Evolutionary conservation across 2,888 invertebrate genomes (phyloP), one percentile per base, ranked within the genome.

Genomic region (Apotomis betuletana): DNA sequence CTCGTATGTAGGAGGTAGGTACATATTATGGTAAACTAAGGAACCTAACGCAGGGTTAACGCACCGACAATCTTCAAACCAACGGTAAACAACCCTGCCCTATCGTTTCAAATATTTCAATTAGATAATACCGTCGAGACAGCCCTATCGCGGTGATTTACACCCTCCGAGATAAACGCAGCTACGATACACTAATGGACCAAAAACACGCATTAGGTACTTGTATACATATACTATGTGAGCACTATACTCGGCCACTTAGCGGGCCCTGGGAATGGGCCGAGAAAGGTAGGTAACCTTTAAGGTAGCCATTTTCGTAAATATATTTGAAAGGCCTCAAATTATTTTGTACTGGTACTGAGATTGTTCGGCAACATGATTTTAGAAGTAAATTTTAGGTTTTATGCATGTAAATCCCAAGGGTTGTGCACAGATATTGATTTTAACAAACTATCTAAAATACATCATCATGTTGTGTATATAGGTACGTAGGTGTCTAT

Each of bases 101-200:
- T n/a, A 72, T 77, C 76, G 76, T 58, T 70, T 75, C 63, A 74
- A 78, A 77, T 84, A 83, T 83, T 82, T 83, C 80, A 82, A 78
- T 78, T 75, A 78, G 80, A 81, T 81, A 80, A 75, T 44, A 51
- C 67, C 64, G 69, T 73, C 74, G 74, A 55, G 65, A 73, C 67
- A 61, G 75, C 71, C 70, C 77, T 78, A 78, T 78, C 77, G 72
- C 75, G 36, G 69, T 75, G 78, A 80, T 80, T 80, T 80, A 80
- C 79, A 78, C 76, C 75, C 75, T 60, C 61, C 62, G 69, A 74
- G 68, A 74, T 67, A 70, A 74, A 75, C 78, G 77, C 78, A 76
- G 65, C 67, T 36, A 54, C 61, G 67, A 64, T 72, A 63, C 74
- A 70, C 80, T 85, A 86, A 86, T 85, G 84, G 85, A 76, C 44